Percentiles rank a stretch among this genome's conserved stretches.
Evolutionary conservation across 2,797 vertebrate species (phyloP).

Genomic region (Poeciliopsis paucimaculata): DNA sequence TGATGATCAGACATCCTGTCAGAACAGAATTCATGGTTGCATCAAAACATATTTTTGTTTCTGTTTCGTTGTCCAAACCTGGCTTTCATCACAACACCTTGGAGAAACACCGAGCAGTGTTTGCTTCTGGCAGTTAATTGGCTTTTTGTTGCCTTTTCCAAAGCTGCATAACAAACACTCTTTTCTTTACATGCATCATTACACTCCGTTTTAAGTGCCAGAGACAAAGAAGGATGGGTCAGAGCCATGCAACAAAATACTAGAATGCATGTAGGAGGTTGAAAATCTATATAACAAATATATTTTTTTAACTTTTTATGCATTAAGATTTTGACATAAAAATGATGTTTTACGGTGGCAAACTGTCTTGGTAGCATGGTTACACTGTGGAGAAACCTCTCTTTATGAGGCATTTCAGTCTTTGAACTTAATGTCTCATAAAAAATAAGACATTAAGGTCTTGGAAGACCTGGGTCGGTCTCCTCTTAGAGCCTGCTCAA

Average conservation of each 20-base stretch:
- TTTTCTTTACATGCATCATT: conserved; percentile 39
- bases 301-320: not conserved
- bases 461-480: not conserved
- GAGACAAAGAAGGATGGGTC: conserved; percentile 41
- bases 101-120: conserved; percentile 1
- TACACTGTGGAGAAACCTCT: not conserved
- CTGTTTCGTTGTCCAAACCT: not conserved
- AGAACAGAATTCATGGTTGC: too few relatives aligned
- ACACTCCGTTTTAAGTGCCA: conserved; percentile 16
- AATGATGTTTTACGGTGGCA: not conserved
- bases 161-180: conserved; percentile 32
- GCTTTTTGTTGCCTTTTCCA: conserved; percentile 31
- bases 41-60: not conserved
- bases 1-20: too few relatives aligned
- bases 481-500: not conserved
- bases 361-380: not conserved
- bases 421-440: conserved; percentile 2
- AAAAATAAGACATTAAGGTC: not conserved
- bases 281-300: not conserved
- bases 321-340: not conserved
- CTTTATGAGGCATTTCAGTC: not conserved
- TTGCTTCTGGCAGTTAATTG: conserved; percentile 31
- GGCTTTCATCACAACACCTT: not conserved
- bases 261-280: not conserved
- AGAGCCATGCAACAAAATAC: conserved; percentile 3